Evolutionary conservation across 92 coral and sea anemone genomes (phyloP), one percentile per base, ranked within the genome.

Genomic region (Phenganax stokvisi): DNA sequence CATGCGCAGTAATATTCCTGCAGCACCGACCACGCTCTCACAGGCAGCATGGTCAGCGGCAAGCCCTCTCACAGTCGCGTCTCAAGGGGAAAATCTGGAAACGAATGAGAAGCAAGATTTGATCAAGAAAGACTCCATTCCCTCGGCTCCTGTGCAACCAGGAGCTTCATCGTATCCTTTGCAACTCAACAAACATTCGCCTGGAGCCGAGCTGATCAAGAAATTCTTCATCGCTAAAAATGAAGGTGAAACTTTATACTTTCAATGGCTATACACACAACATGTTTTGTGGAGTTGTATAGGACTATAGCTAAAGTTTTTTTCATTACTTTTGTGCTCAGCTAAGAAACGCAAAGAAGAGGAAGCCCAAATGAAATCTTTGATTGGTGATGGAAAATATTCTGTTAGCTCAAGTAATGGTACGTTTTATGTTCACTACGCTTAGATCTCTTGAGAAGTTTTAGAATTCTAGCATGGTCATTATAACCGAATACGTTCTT

Each of bases 111-210:
- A 79, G 7, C n/a, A 10, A 9, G 15, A 8, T n/a, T 62, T 52
- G 9, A 57, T 86, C 54, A 85, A 57, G 29, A 88, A 90, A 85
- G 66, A 89, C 57, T 73, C 57, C 79, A 61, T 80, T 71, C 87
- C 90, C 25, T 82, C 73, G 25, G 86, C 89, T 63, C 84, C 86
- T 8, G 77, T 81, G 69, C 72, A 80, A 68, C 83, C 96, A 11
- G 85, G 65, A 31, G 82, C 68, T 70, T 89, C 92, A 12, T 94
- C 98, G 17, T 94, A 80, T 80, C 98, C 98, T 12, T 75, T 94
- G 37, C 92, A 86, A 16, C 90, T 94, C 74, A 93, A 89, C 80
- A 92, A 92, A 77, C 76, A 91, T 56, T 86, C 90, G n/a, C 98
- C 97, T 37, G 87, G 89, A 12, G 76, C 84, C 2, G 87, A 88